These are phyloP conservation scores for Helobdella robusta DNA, from an alignment of 2,888 invertebrate species.

Conservation along the genomic window DNA sequence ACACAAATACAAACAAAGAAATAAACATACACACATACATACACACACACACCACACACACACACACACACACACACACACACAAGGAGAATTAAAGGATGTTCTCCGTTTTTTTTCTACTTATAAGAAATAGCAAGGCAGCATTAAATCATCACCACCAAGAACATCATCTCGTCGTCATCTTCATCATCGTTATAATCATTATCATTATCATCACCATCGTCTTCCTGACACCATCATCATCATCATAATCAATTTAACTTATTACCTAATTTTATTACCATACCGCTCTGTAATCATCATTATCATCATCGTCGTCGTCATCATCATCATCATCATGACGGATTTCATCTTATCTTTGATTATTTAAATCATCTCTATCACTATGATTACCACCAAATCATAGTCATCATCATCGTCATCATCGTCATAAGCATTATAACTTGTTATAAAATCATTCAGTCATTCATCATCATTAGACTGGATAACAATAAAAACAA, in stretches of 20 bases:
- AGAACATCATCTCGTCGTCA: constrained; percentile 8
- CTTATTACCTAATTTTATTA: neutral
- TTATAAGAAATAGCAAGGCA: neutral
- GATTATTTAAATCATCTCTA: neutral
- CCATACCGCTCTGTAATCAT: neutral
- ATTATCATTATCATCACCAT: no score
- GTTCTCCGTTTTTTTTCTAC: no score
- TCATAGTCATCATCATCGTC: neutral
- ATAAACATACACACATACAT: no score
- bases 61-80: no score
- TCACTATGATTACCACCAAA: constrained; percentile 11
- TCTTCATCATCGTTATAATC: no score
- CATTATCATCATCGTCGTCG: constrained; percentile 4
- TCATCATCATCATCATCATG: constrained; percentile 14
- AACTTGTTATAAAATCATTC: constrained; percentile 19
- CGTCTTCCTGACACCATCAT: no score
- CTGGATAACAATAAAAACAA: neutral
- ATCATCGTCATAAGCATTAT: constrained; percentile 20
- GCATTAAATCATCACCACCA: constrained; percentile 11
- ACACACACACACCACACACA: no score
- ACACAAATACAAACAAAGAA: no score
- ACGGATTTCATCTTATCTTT: neutral
- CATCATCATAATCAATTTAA: no score
- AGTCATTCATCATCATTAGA: constrained; percentile 20
- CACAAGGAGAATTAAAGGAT: no score